A percentile compares a stretch with the other conserved stretches of the same genome.
phyloP scores from a whole-genome alignment of 2,113 vertebrate species.

The Hipposideros armiger region DNA sequence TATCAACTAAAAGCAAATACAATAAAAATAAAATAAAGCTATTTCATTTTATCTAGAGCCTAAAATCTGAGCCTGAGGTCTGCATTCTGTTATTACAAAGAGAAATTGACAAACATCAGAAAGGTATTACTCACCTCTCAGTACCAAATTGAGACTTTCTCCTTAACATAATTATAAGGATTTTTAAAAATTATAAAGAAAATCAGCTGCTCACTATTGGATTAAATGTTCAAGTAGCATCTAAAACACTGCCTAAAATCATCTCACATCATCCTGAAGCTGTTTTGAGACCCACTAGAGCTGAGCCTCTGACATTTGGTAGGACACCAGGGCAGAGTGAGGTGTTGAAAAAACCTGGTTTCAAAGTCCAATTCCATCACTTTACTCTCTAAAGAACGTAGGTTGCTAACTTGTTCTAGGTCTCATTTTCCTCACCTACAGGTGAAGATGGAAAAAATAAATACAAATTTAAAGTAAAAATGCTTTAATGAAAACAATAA shows the following conservation, averaged over 20 bases:
- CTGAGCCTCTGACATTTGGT: background rate
- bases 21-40: constrained; percentile 3
- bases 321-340: background rate
- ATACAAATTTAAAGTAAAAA: background rate
- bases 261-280: background rate
- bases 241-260: background rate
- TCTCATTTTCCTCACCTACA: background rate
- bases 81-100: background rate
- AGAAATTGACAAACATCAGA: background rate
- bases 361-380: background rate
- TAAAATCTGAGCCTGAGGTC: background rate
- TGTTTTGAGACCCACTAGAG: background rate
- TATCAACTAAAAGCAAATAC: background rate
- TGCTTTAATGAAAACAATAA: background rate
- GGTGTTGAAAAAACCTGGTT: background rate
- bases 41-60: background rate
- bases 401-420: background rate
- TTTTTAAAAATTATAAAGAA: background rate
- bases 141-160: background rate
- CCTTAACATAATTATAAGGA: background rate
- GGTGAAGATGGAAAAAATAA: background rate
- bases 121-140: background rate
- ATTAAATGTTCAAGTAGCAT: background rate
- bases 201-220: background rate
- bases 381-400: background rate